A percentile compares a stretch with the other conserved stretches of the same genome.
Evolutionary conservation across 1,140 invertebrate genomes (phyloP).

Genomic region (Cataglyphis hispanica): DNA sequence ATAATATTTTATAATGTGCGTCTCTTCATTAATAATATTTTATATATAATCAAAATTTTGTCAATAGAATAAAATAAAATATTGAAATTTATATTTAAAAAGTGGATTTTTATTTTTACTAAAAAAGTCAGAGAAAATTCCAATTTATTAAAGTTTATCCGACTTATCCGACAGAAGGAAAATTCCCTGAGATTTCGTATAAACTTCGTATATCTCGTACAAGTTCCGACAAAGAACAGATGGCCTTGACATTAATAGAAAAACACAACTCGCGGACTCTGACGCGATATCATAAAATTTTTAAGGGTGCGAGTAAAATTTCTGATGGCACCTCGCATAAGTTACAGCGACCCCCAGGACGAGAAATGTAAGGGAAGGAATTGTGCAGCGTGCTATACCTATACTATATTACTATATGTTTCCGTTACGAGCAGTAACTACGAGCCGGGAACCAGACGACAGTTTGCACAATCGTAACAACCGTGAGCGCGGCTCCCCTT

Average conservation of each 20-base stretch:
- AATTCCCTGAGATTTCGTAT: neutral
- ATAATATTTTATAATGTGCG: too few relatives aligned
- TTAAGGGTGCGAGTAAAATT: neutral
- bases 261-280: neutral
- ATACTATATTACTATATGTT: neutral
- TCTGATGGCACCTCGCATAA: neutral
- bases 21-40: neutral
- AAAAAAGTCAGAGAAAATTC: neutral
- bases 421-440: neutral
- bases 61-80: neutral
- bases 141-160: neutral
- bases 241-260: neutral
- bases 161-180: neutral
- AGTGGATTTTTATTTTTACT: too few relatives aligned
- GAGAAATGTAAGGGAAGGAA: neutral
- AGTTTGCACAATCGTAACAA: slow-evolving; percentile 14
- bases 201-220: neutral
- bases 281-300: neutral
- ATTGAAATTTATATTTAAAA: neutral
- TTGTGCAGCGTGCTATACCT: neutral
- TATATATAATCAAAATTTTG: neutral
- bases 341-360: neutral
- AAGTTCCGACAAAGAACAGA: neutral
- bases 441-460: slow-evolving; percentile 27
- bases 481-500: neutral